These are phyloP conservation scores for Misgurnus anguillicaudatus DNA, from an alignment of 2,113 vertebrate genomes.

Conservation along the genomic window DNA sequence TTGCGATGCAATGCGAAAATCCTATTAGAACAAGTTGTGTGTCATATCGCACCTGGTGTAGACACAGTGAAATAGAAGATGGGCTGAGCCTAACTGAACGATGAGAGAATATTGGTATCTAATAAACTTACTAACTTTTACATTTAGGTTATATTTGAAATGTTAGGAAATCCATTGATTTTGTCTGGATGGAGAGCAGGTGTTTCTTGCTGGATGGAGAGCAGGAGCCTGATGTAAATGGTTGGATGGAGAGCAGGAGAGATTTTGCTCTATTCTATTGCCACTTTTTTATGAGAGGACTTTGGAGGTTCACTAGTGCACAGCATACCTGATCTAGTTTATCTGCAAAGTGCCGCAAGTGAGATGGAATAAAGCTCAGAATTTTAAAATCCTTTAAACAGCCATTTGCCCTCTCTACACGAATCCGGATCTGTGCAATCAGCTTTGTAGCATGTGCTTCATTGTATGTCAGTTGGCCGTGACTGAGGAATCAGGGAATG, in stretches of 20 bases:
- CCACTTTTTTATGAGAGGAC: constrained; percentile 10
- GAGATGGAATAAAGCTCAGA: constrained; percentile 1
- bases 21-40: too few relatives aligned
- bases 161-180: too few relatives aligned
- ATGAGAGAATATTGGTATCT: too few relatives aligned
- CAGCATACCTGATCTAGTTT: constrained; percentile 15
- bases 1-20: too few relatives aligned
- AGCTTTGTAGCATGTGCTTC: constrained; percentile 23
- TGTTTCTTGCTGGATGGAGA: background rate
- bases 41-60: too few relatives aligned
- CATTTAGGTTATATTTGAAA: too few relatives aligned
- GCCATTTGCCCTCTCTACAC: constrained; percentile 33
- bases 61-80: too few relatives aligned
- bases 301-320: constrained; percentile 19
- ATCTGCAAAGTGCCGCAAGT: constrained; percentile 30
- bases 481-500: background rate
- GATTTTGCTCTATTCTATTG: background rate
- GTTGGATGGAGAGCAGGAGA: background rate
- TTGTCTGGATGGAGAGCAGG: too few relatives aligned
- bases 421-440: constrained; percentile 14
- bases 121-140: too few relatives aligned
- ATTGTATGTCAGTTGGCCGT: constrained; percentile 16
- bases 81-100: too few relatives aligned
- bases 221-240: too few relatives aligned
- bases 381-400: background rate